Base-by-base conservation (phyloP, 2,888 invertebrate genomes). In the Pterostichus niger region DNA sequence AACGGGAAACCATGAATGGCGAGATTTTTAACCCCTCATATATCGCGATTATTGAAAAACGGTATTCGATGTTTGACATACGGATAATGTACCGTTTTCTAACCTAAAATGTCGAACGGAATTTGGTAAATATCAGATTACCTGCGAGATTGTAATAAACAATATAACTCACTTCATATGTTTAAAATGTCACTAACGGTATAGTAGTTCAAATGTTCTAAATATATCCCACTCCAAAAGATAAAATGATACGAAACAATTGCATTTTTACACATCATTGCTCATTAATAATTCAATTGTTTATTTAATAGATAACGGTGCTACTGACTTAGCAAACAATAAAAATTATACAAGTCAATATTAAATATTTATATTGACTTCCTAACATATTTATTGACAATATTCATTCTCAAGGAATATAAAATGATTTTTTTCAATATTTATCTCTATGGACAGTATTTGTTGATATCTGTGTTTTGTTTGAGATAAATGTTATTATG, bases 1-100 rank as follows among this genome's bases (percentile, higher is more conserved):
- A 17, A 49, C 35, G 54, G 33, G 71, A 81, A 81, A 73, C 52
- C 71, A 81, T 81, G 81, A 81, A 81, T 81, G 81, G 75, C 9
- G 49, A 81, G 81, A 81, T 56, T 73, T 81, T 81, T 81, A 71
- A 81, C 71, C 81, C 81, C 68, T 33, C 40, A 64, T 35, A 33
- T 56, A 9, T 17, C 13, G 15, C 2, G 52, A 52, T 52, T 52
- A 13, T 52, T 52, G 13, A 13, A 13, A 52, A 52, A 13, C 52
- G n/a, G 10, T 52, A n/a, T 13, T n/a, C 15, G n/a, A 17, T 56
- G 13, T 56, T 56, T 56, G 49, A 11, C 13, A 56, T 13, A 13
- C 9, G 56, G 17, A 56, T 40, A 9, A 49, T 9, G 49, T 49
- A 49, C 49, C 49, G 49, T 49, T 49, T 49, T 49, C 11, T 49